Conservation (phyloP, 2,888 invertebrate species). For the Eupithecia centaureata region DNA sequence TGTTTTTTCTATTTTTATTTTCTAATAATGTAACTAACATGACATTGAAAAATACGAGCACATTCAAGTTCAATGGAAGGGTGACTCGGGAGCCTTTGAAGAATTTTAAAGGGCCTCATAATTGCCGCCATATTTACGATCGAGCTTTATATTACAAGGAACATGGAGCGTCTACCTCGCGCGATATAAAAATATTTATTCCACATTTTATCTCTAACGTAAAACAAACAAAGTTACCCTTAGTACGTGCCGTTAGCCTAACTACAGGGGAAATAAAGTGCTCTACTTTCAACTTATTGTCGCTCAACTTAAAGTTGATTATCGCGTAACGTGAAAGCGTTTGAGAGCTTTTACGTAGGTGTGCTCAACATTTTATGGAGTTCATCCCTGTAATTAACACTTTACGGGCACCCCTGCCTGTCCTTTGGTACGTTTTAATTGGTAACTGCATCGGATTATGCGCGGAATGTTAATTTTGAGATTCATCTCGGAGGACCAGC, state of each 20-base stretch:
- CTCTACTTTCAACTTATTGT: slow-evolving; percentile 11
- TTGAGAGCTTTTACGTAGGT: slow-evolving; percentile 36
- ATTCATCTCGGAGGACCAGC: slow-evolving; percentile 15
- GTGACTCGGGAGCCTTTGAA: slow-evolving; percentile 5
- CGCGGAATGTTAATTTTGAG: slow-evolving; percentile 23
- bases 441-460: slow-evolving; percentile 30
- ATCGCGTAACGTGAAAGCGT: slow-evolving; percentile 25
- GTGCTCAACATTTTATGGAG: slow-evolving; percentile 37
- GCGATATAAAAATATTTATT: slow-evolving; percentile 22
- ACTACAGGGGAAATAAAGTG: slow-evolving; percentile 23
- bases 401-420: slow-evolving; percentile 35
- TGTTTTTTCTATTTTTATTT: neutral
- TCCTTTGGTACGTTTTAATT: slow-evolving; percentile 32
- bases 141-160: slow-evolving; percentile 3
- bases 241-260: slow-evolving; percentile 31
- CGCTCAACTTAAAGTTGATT: slow-evolving; percentile 30
- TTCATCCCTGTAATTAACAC: slow-evolving; percentile 42
- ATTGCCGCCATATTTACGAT: slow-evolving; percentile 7
- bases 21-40: neutral
- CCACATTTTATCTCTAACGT: slow-evolving; percentile 29
- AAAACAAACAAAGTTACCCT: slow-evolving; percentile 33
- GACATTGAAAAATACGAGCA: neutral
- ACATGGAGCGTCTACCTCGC: slow-evolving; percentile 10
- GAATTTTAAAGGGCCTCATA: slow-evolving; percentile 1
- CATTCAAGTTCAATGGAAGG: slow-evolving; percentile 1